Percentiles rank a stretch among this genome's conserved stretches.
Conservation (phyloP, 1,140 invertebrate genomes). For the Argopecten irradians region DNA sequence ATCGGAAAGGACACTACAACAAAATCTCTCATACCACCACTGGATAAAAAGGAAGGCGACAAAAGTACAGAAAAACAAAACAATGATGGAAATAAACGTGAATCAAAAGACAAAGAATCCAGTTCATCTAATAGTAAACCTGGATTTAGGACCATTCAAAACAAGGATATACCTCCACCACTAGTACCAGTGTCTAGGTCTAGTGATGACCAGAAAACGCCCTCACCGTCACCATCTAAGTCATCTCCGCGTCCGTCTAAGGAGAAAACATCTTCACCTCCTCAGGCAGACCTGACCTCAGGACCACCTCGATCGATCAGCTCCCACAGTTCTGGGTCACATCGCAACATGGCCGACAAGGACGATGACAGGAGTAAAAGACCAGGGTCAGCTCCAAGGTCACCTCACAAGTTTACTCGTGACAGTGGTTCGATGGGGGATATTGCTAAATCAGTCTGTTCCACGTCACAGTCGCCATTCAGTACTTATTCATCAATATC, state of each 20-base stretch:
- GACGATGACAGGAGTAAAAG: conserved; percentile 43
- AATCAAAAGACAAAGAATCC: conserved; percentile 55
- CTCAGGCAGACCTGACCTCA: conserved; percentile 43
- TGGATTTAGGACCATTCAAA: conserved; percentile 68
- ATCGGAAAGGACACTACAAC: conserved; percentile 93
- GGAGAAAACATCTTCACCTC: conserved; percentile 40
- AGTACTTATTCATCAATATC: conserved; percentile 31
- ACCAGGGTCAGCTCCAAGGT: conserved; percentile 39
- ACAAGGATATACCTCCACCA: conserved; percentile 71
- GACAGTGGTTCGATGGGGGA: conserved; percentile 31
- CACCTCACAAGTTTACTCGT: conserved; percentile 38
- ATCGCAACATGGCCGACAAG: conserved; percentile 37
- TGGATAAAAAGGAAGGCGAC: conserved; percentile 65
- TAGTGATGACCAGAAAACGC: conserved; percentile 51
- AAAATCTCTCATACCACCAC: conserved; percentile 71
- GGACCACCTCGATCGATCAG: conserved; percentile 37
- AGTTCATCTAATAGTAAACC: conserved; percentile 60
- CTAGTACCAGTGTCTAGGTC: conserved; percentile 66
- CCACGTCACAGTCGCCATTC: conserved; percentile 29
- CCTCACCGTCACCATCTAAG: conserved; percentile 47
- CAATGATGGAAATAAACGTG: conserved; percentile 40
- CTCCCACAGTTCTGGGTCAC: conserved; percentile 40
- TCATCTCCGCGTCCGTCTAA: conserved; percentile 43
- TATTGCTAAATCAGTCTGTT: conserved; percentile 29
- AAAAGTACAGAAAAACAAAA: conserved; percentile 41